Evolutionary conservation across 1,140 invertebrate species (phyloP), one percentile per base, ranked within the genome.

Genomic region (Hyles euphorbiae): DNA sequence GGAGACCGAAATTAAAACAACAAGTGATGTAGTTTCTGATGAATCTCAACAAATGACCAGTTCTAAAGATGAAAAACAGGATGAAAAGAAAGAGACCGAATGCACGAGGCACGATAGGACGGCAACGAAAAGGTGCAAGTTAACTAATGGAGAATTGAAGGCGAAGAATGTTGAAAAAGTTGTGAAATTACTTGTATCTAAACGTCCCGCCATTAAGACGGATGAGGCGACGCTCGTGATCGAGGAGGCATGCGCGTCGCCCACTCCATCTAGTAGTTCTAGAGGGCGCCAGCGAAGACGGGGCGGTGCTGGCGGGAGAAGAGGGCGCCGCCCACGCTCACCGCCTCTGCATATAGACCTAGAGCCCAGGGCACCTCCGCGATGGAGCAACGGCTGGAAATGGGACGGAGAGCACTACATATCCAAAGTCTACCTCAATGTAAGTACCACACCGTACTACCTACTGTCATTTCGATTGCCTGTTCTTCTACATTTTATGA

Each of bases 331-430:
- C n/a, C 55, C 55, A 22, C 62, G 64, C 3, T 60, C 68, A 8
- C 76, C 76, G 1, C 60, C 68, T 3, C 47, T 68, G 0, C 72
- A 56, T 1, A 72, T 68, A 1, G 69, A 76, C 11, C 33, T 65
- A 5, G 72, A 75, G 48, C 73, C 76, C 0, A 70, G 79, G 53
- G 62, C 69, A 3, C 73, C 77, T 10, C 95, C 95, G 3, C 94
- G 94, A 61, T 97, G 95, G 95, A 96, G 94, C 68, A 97, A 98
- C 74, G 96, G 96, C 4, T 98, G 97, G 97, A 93, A 92, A 54
- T 98, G 96, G 95, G 93, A 96, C 74, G 96, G 97, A 40, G 92
- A 96, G 70, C 90, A 95, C 7, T 95, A 94, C 71, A 91, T 96
- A 74, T 93, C 94, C 49, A 94, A 94, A 91, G 95, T 98, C 68